Evolutionary conservation across 2,888 invertebrate species (phyloP), one percentile per base, ranked within the genome.

Genomic region (Zootermopsis nevadensis): DNA sequence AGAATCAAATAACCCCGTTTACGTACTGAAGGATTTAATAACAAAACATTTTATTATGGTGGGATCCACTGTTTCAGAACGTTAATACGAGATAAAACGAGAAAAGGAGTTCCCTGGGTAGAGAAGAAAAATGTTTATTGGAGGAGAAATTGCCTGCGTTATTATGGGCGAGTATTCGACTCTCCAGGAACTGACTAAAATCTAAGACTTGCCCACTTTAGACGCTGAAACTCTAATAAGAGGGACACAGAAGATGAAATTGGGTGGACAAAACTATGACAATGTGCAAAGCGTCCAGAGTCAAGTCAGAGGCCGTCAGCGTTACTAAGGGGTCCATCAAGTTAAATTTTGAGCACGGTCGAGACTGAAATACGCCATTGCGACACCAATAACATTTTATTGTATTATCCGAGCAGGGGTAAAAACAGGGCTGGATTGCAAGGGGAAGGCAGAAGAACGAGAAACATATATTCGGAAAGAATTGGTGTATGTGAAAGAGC

Each of bases 311-410:
- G 19, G 1, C 12, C 15, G 48, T 19, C 38, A 48, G 1, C 15
- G 15, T 48, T 48, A 3, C 48, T 1, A 15, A 48, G 19, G 19
- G 19, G 19, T 19, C 4, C 77, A 42, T 53, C 31, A 77, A 55
- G 31, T 55, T 55, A 33, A 79, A 66, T 79, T 38, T 66, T 60
- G 12, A 66, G 79, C 66, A 66, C 38, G 79, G 60, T 27, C 27
- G 30, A 38, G 66, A 66, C 66, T 79, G 66, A 66, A 79, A 79
- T 79, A 79, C 27, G 12, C 60, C 38, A 79, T 79, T 60, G 79
- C 38, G 79, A 35, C 66, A 79, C 79, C 66, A 79, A 66, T 66
- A 35, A 66, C 66, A 66, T 79, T 79, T 79, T 79, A 79, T 79
- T 79, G 38, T 79, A 33, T 66, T 60, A 79, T 79, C 48, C 77